phyloP scores from a whole-genome alignment of 64 coral and sea anemone genomes.

The Montipora cactus region DNA sequence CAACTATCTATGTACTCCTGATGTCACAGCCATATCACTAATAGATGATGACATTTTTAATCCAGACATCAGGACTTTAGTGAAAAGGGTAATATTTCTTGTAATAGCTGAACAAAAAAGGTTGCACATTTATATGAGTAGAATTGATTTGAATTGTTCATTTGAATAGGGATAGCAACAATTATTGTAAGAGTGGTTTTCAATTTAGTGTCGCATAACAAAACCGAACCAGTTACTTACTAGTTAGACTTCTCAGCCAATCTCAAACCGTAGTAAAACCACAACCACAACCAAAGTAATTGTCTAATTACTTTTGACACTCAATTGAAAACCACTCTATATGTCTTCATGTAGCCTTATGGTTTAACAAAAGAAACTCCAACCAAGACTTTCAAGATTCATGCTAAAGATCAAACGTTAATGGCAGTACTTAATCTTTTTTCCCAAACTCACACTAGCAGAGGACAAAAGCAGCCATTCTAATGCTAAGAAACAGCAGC shows the following conservation, averaged over 20 bases:
- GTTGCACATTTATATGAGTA: slow-evolving; percentile 28
- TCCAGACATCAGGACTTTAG: slow-evolving; percentile 18
- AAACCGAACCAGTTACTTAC: neutral
- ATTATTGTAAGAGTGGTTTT: slow-evolving; percentile 7
- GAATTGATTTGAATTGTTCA: slow-evolving; percentile 37
- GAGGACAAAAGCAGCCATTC: slow-evolving; percentile 23
- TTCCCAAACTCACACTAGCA: slow-evolving; percentile 21
- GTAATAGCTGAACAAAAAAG: slow-evolving; percentile 33
- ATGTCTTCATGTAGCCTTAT: slow-evolving; percentile 36
- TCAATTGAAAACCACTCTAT: neutral
- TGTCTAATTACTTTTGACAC: neutral
- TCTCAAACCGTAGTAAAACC: neutral
- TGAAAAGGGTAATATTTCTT: slow-evolving; percentile 40
- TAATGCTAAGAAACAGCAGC: slow-evolving; percentile 38
- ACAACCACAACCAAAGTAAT: neutral
- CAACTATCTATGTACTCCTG: slow-evolving; percentile 39
- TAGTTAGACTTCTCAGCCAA: neutral
- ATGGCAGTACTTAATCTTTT: slow-evolving; percentile 37
- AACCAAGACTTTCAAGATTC: slow-evolving; percentile 32
- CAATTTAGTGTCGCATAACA: neutral
- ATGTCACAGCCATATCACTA: slow-evolving; percentile 26
- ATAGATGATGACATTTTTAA: slow-evolving; percentile 1
- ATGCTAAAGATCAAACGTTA: slow-evolving; percentile 28
- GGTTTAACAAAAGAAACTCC: slow-evolving; percentile 34
- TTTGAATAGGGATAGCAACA: slow-evolving; percentile 16